Percentiles rank a stretch among this genome's conserved stretches.
Evolutionary conservation across 2,888 invertebrate species (phyloP).

Genomic region (Andrena bicolor): DNA sequence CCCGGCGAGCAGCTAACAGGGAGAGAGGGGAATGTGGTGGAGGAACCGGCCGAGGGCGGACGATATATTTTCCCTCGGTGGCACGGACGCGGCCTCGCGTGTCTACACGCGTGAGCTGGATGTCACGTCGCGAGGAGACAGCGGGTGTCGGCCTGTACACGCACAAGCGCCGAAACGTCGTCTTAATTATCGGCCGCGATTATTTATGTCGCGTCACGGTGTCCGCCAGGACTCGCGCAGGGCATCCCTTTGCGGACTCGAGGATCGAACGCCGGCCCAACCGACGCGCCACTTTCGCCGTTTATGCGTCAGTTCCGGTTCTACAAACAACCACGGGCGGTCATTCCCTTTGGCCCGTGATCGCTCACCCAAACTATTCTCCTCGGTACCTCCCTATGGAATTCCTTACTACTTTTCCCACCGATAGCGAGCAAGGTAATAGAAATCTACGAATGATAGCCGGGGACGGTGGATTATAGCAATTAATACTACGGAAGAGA

Average conservation of each 20-base stretch:
- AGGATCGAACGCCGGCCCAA: slow-evolving; percentile 12
- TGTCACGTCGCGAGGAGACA: slow-evolving; percentile 79
- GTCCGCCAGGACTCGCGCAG: slow-evolving; percentile 11
- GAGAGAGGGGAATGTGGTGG: slow-evolving; percentile 23
- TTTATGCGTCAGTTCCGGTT: slow-evolving; percentile 6
- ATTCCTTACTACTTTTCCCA: neutral
- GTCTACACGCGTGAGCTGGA: slow-evolving; percentile 73
- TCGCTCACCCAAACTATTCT: neutral
- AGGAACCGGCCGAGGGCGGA: slow-evolving; percentile 46
- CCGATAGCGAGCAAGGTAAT: slow-evolving; percentile 6
- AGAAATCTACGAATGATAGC: slow-evolving; percentile 38
- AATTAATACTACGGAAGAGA: slow-evolving; percentile 72
- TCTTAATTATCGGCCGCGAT: slow-evolving; percentile 79
- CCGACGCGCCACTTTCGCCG: neutral
- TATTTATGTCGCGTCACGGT: slow-evolving; percentile 72
- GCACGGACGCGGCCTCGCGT: slow-evolving; percentile 72
- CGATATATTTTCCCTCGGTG: slow-evolving; percentile 64
- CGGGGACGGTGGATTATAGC: slow-evolving; percentile 57
- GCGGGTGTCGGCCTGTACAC: slow-evolving; percentile 76
- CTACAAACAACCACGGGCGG: neutral
- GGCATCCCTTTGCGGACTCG: slow-evolving; percentile 17
- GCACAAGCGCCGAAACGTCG: slow-evolving; percentile 70
- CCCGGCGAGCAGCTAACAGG: slow-evolving; percentile 22
- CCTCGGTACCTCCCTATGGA: neutral
- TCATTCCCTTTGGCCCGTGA: neutral